Base-by-base conservation (phyloP, 2,888 invertebrate genomes). In the Hypolimnas misippus region DNA sequence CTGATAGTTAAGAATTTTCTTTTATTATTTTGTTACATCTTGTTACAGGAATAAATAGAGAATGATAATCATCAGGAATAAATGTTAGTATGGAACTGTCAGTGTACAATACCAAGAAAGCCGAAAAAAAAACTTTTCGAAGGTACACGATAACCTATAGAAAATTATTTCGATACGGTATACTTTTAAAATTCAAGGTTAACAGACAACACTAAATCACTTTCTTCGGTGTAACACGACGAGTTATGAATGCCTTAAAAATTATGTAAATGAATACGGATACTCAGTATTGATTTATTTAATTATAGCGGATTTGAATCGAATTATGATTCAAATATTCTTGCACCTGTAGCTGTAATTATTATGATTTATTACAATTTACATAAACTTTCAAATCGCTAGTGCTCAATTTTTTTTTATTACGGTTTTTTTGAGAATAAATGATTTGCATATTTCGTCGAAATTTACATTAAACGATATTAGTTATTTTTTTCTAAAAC, bases 341-440 rank as follows among this genome's bases (percentile, higher is more conserved):
- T 65, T 65, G 68, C 70, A 70, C 70, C 70, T 70, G 68, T 65
- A 61, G 44, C 42, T 54, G 64, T 60, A 61, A 63, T 70, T 65
- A 68, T 62, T 68, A 70, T 70, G 70, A 70, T 66, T 70, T 65
- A 70, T 62, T 42, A 56, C 35, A 51, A 14, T 50, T 31, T 33
- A 55, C 31, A 21, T 62, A 57, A 46, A 33, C 50, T 54, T 53
- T 42, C 59, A 49, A 65, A 58, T 58, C 44, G 53, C 31, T 67
- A 54, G 64, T 62, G 55, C 25, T 54, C 50, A 57, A 49, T 53
- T 61, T 44, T 58, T 29, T 49, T 49, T 16, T 40, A 16, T 14
- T 40, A 8, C 7, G 40, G 7, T 25, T 49, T n/a, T 49, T 49
- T 29, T 12, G 35, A 38, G 35, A 38, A 19, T 42, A 21, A 21